phyloP scores from a whole-genome alignment of 1,140 invertebrate genomes.

The Apis florea region DNA sequence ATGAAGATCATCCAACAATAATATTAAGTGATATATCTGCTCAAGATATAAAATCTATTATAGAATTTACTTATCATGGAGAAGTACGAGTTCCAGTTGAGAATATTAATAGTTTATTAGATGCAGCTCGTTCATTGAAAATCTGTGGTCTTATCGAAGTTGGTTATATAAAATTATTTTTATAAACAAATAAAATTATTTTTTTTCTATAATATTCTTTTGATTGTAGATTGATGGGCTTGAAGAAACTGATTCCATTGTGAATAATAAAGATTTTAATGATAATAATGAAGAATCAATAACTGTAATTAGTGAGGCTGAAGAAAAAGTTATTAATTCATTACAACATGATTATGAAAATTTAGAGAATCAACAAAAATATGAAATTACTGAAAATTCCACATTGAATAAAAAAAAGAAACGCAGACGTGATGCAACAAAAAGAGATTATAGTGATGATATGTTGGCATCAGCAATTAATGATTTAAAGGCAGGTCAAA shows the following conservation, averaged over 20 bases:
- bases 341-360: slow-evolving; percentile 48
- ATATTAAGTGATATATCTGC: slow-evolving; percentile 81
- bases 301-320: slow-evolving; percentile 47
- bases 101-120: slow-evolving; percentile 77
- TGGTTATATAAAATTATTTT: slow-evolving; percentile 44
- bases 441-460: slow-evolving; percentile 76
- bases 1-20: slow-evolving; percentile 79
- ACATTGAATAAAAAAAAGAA: slow-evolving; percentile 65
- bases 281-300: slow-evolving; percentile 39
- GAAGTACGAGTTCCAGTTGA: slow-evolving; percentile 80
- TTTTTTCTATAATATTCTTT: background rate
- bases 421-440: slow-evolving; percentile 68
- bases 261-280: slow-evolving; percentile 44
- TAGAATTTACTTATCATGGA: slow-evolving; percentile 83
- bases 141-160: slow-evolving; percentile 81
- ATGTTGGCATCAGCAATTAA: slow-evolving; percentile 76
- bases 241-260: slow-evolving; percentile 62
- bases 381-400: slow-evolving; percentile 34
- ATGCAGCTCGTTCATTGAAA: slow-evolving; percentile 79
- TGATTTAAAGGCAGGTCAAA: slow-evolving; percentile 75
- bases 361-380: slow-evolving; percentile 34
- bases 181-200: background rate
- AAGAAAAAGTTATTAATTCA: slow-evolving; percentile 47
- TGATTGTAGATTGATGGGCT: slow-evolving; percentile 68
- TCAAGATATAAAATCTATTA: slow-evolving; percentile 79